Evolutionary conservation across 2,113 vertebrate species (phyloP).

Genomic region (Myrmophylax atrothorax): DNA sequence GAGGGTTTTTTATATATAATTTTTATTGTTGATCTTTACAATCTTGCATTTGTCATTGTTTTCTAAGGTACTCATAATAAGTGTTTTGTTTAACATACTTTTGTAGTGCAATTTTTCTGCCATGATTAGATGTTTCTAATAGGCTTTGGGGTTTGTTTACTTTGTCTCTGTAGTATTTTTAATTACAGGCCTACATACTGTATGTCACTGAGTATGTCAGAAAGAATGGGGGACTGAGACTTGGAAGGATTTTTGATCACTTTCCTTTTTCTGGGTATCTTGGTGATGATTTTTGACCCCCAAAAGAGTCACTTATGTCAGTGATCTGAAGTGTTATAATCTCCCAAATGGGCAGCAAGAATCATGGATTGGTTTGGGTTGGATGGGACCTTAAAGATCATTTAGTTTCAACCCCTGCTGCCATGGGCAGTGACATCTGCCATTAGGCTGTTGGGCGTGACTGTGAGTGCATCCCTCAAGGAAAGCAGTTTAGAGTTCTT

Average conservation of each 20-base stretch:
- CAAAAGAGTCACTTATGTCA: not conserved
- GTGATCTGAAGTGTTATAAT: not conserved
- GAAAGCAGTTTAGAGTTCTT: too few relatives aligned
- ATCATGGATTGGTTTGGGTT: not conserved
- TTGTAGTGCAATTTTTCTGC: conserved; percentile 26
- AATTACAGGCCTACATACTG: not conserved
- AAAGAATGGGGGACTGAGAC: not conserved
- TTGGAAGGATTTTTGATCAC: not conserved
- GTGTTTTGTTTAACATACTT: conserved; percentile 46
- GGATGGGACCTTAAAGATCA: not conserved
- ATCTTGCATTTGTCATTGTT: conserved; percentile 22
- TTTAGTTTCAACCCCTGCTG: not conserved
- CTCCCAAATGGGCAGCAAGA: not conserved
- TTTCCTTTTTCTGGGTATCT: not conserved
- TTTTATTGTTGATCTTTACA: conserved; percentile 62
- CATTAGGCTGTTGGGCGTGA: too few relatives aligned
- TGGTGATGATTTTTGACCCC: not conserved
- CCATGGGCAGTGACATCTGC: not conserved
- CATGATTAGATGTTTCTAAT: conserved; percentile 1
- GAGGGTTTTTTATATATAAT: not conserved
- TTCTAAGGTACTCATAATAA: conserved; percentile 35
- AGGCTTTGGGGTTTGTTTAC: not conserved
- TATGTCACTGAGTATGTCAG: not conserved
- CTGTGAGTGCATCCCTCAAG: too few relatives aligned
- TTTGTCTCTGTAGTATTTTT: not conserved